Base-by-base conservation (phyloP, 2,113 vertebrate species). In the Chionodraco myersi region DNA sequence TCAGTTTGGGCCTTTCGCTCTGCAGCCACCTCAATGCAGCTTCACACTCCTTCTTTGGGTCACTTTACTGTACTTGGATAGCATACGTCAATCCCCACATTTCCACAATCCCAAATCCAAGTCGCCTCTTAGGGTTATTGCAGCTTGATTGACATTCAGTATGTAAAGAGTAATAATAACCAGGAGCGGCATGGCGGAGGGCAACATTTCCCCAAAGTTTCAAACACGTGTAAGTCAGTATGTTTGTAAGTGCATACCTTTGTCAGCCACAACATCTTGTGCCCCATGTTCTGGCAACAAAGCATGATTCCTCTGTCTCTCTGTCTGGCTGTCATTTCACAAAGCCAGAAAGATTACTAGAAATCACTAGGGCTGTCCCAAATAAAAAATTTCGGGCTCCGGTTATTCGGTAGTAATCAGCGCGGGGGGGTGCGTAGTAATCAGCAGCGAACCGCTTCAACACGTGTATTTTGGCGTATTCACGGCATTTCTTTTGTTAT, bases 281-380 rank as follows among this genome's bases (percentile, higher is more conserved):
- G 80, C 80, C 82, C 70, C 26, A 81, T 83, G 87, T 91, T 89
- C 88, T 91, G 88, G 82, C 88, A 93, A 80, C 85, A 79, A 84
- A 86, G 79, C 66, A 48, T 45, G 72, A 74, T 63, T 82, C 78
- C 58, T 54, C 80, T 63, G 69, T 75, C 79, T 82, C 72, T 59
- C 63, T 73, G 85, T 83, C 82, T 91, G 87, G 86, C 90, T 91
- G 89, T 88, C 79, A 86, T 80, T 84, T 87, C 72, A 76, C 79
- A 81, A 88, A 91, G 72, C 84, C 84, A 60, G 67, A 80, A 75
- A 81, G 82, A 91, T 92, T 90, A 80, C 45, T 18, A 34, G 21
- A 91, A 93, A 93, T 92, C 83, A 26, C 26, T 26, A 26, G 26
- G 3, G 26, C 26, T 26, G 26, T 26, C 26, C 26, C 26, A 26